Evolutionary conservation across 1,140 invertebrate species (phyloP).

Genomic region (Cydia pomonella): DNA sequence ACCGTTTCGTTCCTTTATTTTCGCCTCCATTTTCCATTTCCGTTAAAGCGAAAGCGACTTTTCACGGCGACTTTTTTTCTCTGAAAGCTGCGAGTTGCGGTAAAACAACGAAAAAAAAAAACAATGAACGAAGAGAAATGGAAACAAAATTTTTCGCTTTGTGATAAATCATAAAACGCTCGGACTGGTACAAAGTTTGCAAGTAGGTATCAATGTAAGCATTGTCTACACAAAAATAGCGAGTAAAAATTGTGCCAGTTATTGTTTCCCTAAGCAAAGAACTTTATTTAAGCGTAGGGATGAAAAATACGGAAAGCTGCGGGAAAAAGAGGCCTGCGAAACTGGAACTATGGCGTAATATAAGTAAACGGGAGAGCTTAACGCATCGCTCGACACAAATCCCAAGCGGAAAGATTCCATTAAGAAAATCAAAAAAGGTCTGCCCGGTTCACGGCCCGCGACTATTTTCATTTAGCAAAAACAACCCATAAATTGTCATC

Average conservation of each 20-base stretch:
- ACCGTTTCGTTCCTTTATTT: slow-evolving; percentile 56
- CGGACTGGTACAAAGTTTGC: slow-evolving; percentile 68
- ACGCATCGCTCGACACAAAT: slow-evolving; percentile 72
- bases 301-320: slow-evolving; percentile 1
- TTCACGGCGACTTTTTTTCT: slow-evolving; percentile 65
- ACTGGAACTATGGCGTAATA: slow-evolving; percentile 57
- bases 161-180: slow-evolving; percentile 77
- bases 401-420: slow-evolving; percentile 78
- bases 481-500: slow-evolving; percentile 81
- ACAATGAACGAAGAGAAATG: slow-evolving; percentile 70
- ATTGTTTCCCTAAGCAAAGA: slow-evolving; percentile 34
- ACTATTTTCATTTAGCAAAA: slow-evolving; percentile 81
- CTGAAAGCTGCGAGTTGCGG: slow-evolving; percentile 67
- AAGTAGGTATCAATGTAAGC: slow-evolving; percentile 52
- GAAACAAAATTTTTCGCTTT: slow-evolving; percentile 75
- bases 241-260: slow-evolving; percentile 49
- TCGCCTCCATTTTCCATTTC: slow-evolving; percentile 65
- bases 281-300: slow-evolving; percentile 5
- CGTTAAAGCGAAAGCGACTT: slow-evolving; percentile 69
- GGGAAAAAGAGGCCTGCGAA: slow-evolving; percentile 47
- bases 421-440: slow-evolving; percentile 81
- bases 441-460: slow-evolving; percentile 71
- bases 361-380: slow-evolving; percentile 62
- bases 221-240: slow-evolving; percentile 47
- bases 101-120: slow-evolving; percentile 72